These are phyloP conservation scores for Ephestia elutella DNA, from an alignment of 1,140 invertebrate species.

Conservation along the genomic window DNA sequence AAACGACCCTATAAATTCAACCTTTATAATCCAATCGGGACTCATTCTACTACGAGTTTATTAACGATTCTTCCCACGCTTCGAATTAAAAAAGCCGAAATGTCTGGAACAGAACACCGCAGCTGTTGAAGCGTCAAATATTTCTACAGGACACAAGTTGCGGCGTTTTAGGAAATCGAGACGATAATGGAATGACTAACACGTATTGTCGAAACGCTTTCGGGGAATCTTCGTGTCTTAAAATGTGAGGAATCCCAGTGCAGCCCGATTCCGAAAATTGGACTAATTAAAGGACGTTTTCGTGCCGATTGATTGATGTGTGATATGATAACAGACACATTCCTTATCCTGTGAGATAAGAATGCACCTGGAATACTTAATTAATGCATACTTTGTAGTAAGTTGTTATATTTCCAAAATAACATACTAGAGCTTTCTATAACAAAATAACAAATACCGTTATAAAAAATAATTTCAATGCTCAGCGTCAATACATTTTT, in stretches of 20 bases:
- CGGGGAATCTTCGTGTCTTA: constrained; percentile 50
- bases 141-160: constrained; percentile 45
- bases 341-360: constrained; percentile 3
- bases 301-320: constrained; percentile 3
- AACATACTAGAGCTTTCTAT: not conserved
- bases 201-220: constrained; percentile 50
- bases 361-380: constrained; percentile 3
- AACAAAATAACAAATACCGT: not conserved
- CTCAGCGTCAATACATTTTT: not conserved
- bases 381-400: not conserved
- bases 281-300: constrained; percentile 11
- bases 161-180: constrained; percentile 60
- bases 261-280: constrained; percentile 14
- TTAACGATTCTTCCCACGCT: constrained; percentile 34
- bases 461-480: not conserved
- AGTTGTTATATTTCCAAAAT: not conserved
- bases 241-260: constrained; percentile 49
- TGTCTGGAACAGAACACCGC: constrained; percentile 37
- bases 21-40: constrained; percentile 1
- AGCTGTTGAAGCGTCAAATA: constrained; percentile 55
- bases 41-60: constrained; percentile 4
- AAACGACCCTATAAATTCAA: constrained; percentile 3
- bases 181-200: constrained; percentile 69
- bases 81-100: constrained; percentile 31
- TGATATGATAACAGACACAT: constrained; percentile 2